These are phyloP conservation scores for Drosophila rubida DNA, from an alignment of 2,888 invertebrate species.

Conservation along the genomic window DNA sequence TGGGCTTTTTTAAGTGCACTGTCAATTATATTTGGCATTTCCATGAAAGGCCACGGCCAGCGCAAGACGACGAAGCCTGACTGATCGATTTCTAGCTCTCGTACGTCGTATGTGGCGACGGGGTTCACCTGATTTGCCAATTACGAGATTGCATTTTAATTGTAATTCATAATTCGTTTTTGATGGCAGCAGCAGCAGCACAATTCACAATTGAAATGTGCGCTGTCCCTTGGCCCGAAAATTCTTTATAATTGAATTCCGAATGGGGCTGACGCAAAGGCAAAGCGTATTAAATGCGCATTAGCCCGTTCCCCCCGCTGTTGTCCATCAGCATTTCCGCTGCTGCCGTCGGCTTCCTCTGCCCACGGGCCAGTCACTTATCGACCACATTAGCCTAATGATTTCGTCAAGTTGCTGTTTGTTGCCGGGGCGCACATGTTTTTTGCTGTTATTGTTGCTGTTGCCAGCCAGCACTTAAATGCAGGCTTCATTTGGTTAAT, in stretches of 20 bases:
- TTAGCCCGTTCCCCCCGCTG: conserved; percentile 22
- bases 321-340: conserved; percentile 3
- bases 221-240: conserved; percentile 5
- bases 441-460: conserved; percentile 27
- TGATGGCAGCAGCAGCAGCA: conserved; percentile 41
- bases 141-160: conserved; percentile 64
- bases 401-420: conserved; percentile 67
- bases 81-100: conserved; percentile 36
- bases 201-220: too few species aligned
- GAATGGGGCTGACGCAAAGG: conserved; percentile 31
- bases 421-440: not conserved
- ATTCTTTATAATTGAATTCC: conserved; percentile 51
- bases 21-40: conserved; percentile 38
- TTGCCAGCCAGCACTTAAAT: conserved; percentile 72
- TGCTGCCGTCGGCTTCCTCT: conserved; percentile 31
- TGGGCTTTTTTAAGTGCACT: conserved; percentile 50
- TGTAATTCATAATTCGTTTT: conserved; percentile 57
- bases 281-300: conserved; percentile 65
- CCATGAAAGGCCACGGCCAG: conserved; percentile 46
- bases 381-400: conserved; percentile 74
- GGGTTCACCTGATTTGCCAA: conserved; percentile 42
- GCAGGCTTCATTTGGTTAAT: conserved; percentile 78
- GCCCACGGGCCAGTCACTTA: conserved; percentile 61
- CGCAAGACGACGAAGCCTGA: conserved; percentile 26
- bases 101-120: conserved; percentile 4